Evolutionary conservation across 2,888 invertebrate genomes (phyloP).

Genomic region (Campoplex capitator): DNA sequence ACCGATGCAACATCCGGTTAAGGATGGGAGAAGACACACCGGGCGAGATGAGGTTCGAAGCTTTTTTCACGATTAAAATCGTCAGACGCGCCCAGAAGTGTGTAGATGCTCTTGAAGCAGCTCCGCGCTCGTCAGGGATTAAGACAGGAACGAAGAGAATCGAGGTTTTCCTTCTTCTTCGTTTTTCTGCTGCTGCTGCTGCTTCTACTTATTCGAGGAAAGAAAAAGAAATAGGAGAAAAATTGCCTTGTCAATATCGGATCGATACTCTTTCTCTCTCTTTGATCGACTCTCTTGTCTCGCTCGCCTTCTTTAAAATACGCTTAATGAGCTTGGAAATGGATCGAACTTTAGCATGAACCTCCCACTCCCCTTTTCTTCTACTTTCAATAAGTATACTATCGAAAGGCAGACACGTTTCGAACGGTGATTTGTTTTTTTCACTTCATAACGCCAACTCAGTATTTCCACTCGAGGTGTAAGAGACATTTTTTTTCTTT

Average conservation of each 20-base stretch:
- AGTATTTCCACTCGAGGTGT: not conserved
- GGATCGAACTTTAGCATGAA: not conserved
- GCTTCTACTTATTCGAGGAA: not conserved
- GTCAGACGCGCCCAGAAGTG: conserved; percentile 45
- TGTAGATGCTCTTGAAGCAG: not conserved
- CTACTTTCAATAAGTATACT: not conserved
- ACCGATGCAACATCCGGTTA: conserved; percentile 16
- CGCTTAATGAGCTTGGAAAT: conserved; percentile 4
- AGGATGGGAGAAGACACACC: conserved; percentile 2
- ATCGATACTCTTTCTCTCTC: not conserved
- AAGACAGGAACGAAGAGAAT: not conserved
- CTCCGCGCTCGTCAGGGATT: not conserved
- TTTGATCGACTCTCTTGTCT: not conserved
- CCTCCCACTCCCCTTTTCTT: not conserved
- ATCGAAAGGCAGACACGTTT: not conserved
- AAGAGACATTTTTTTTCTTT: not conserved
- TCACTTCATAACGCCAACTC: not conserved
- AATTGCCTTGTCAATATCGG: conserved; percentile 22
- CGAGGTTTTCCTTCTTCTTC: not conserved
- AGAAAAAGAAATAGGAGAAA: not conserved
- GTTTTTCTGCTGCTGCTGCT: too few relatives aligned
- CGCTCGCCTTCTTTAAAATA: not conserved
- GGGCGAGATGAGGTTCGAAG: conserved; percentile 42
- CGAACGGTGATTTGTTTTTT: not conserved
- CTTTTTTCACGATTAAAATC: conserved; percentile 68